These are phyloP conservation scores for Tylochromis polylepis DNA, from an alignment of 2,113 vertebrate species.

Conservation along the genomic window DNA sequence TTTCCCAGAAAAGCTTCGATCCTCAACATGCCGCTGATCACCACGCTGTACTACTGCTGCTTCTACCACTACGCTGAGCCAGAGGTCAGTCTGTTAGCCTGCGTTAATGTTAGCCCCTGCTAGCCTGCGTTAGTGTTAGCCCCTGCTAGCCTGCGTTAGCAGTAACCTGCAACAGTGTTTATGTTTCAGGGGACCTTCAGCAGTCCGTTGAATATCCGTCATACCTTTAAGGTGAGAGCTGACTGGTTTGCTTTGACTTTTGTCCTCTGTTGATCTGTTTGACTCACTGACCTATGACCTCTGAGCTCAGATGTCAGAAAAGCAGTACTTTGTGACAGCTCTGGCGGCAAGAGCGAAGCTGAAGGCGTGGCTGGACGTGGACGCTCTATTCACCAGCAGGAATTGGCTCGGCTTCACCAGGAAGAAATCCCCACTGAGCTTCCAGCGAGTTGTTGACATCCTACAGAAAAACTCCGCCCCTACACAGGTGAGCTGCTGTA, in stretches of 20 bases:
- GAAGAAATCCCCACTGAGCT: constrained; percentile 88
- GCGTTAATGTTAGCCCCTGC: background rate
- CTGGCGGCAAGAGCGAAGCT: constrained; percentile 89
- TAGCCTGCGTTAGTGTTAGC: background rate
- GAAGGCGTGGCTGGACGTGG: constrained; percentile 89
- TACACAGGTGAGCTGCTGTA: constrained; percentile 70
- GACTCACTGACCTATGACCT: background rate
- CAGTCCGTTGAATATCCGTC: constrained; percentile 89
- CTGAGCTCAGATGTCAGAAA: constrained; percentile 84
- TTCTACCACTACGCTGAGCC: constrained; percentile 84
- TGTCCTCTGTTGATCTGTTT: background rate
- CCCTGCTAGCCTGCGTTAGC: background rate
- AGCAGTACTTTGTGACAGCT: constrained; percentile 88
- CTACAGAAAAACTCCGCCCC: constrained; percentile 91
- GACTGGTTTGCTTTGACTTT: background rate
- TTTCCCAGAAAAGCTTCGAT: constrained; percentile 91
- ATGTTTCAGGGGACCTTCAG: constrained; percentile 84
- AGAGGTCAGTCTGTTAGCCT: constrained; percentile 14
- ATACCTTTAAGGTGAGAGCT: constrained; percentile 86
- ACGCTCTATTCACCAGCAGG: constrained; percentile 87
- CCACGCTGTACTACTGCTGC: constrained; percentile 93
- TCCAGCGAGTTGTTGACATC: constrained; percentile 90
- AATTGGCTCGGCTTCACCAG: constrained; percentile 95
- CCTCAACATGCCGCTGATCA: constrained; percentile 92
- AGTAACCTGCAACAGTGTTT: background rate